These are phyloP conservation scores for Timema podura DNA, from an alignment of 2,888 invertebrate genomes.

Conservation along the genomic window DNA sequence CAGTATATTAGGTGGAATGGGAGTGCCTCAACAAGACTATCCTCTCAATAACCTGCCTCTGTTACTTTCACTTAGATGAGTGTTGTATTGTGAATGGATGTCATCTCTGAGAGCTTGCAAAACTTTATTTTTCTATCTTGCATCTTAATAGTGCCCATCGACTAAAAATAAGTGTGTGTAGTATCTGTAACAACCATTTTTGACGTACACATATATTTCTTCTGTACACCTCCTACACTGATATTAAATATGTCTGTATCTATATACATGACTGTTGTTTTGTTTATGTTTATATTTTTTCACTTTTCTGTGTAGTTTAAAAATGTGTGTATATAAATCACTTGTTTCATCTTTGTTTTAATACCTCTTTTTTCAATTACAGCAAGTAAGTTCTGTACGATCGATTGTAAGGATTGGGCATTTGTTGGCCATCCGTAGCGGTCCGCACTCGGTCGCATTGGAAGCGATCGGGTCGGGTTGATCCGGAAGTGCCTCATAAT, in stretches of 20 bases:
- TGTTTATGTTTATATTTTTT: conserved; percentile 29
- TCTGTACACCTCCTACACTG: conserved; percentile 30
- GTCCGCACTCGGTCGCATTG: conserved; percentile 25
- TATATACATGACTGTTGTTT: conserved; percentile 26
- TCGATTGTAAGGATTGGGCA: conserved; percentile 33
- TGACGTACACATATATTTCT: conserved; percentile 29
- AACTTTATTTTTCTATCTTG: conserved; percentile 29
- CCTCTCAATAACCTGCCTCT: conserved; percentile 28
- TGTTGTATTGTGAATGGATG: conserved; percentile 36
- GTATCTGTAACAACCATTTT: conserved; percentile 26
- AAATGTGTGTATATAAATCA: conserved; percentile 31
- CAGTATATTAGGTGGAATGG: conserved; percentile 20
- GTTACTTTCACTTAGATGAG: conserved; percentile 33
- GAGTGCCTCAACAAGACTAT: conserved; percentile 30
- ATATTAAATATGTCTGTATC: conserved; percentile 27
- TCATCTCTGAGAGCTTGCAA: conserved; percentile 34
- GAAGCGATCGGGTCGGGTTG: conserved; percentile 20
- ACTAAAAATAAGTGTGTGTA: conserved; percentile 26
- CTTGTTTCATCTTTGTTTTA: conserved; percentile 34
- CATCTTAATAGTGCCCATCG: conserved; percentile 32
- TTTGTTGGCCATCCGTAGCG: conserved; percentile 31
- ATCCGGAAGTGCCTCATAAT: conserved; percentile 28
- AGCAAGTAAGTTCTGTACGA: conserved; percentile 33
- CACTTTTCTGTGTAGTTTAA: conserved; percentile 31
- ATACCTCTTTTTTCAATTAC: conserved; percentile 34